These are phyloP conservation scores for Patella depressa DNA, from an alignment of 2,888 invertebrate species.

Conservation along the genomic window DNA sequence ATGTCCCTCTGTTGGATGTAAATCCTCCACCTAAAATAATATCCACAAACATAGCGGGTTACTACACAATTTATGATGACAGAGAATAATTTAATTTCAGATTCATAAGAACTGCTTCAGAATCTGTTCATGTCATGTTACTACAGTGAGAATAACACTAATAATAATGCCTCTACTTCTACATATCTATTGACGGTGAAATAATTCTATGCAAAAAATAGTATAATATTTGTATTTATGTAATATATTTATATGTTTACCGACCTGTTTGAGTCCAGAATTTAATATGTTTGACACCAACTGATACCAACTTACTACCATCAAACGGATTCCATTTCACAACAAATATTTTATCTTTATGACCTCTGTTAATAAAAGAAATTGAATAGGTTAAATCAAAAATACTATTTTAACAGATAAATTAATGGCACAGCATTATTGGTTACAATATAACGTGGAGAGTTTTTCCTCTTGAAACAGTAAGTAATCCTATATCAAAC, in stretches of 20 bases:
- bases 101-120: no score
- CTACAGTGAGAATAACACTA: no score
- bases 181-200: no score
- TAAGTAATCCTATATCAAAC: conserved; percentile 40
- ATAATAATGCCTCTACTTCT: no score
- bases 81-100: no score
- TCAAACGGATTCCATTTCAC: conserved; percentile 72
- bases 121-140: no score
- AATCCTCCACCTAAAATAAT: conserved; percentile 69
- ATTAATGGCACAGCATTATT: background rate
- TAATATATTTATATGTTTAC: background rate
- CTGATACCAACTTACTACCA: conserved; percentile 68
- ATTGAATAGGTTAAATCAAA: background rate
- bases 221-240: no score
- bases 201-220: no score
- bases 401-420: conserved; percentile 4
- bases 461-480: no score
- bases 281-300: conserved; percentile 72
- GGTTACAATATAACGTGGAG: background rate
- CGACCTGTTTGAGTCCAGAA: conserved; percentile 72
- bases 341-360: conserved; percentile 72
- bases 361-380: conserved; percentile 63
- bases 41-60: no score
- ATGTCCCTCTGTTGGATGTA: conserved; percentile 69
- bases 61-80: no score